Evolutionary conservation across 1,140 invertebrate genomes (phyloP).

Genomic region (Acromyrmex heyeri): DNA sequence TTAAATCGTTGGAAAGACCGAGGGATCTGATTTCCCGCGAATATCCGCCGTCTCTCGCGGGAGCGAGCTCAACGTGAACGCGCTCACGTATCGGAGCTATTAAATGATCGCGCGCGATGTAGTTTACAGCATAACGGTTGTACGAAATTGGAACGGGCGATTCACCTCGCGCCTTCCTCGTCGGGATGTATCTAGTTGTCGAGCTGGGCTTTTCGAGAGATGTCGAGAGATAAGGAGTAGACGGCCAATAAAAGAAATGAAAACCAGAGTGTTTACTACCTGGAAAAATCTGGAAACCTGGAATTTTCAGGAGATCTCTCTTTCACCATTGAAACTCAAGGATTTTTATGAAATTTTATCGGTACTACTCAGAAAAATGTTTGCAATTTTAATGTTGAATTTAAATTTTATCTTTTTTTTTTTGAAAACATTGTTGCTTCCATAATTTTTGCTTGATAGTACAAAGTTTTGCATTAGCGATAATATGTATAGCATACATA

Average conservation of each 20-base stretch:
- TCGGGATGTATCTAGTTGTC: background rate
- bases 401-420: too few relatives aligned
- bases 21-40: background rate
- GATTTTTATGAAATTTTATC: too few relatives aligned
- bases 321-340: too few relatives aligned
- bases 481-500: too few relatives aligned
- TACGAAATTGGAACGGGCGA: slow-evolving; percentile 15
- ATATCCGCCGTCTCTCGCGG: slow-evolving; percentile 7
- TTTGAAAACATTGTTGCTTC: too few relatives aligned
- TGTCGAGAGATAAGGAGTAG: background rate
- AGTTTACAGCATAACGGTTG: slow-evolving; percentile 12
- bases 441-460: too few relatives aligned
- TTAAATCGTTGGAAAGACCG: slow-evolving; percentile 22
- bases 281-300: too few relatives aligned
- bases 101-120: slow-evolving; percentile 52
- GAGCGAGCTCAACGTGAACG: background rate
- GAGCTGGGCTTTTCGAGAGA: background rate
- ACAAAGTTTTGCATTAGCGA: too few relatives aligned
- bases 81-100: slow-evolving; percentile 38
- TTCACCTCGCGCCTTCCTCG: background rate
- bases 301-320: too few relatives aligned
- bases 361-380: too few relatives aligned
- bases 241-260: background rate
- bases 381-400: too few relatives aligned
- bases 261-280: too few relatives aligned